These are phyloP conservation scores for Troides oblongomaculatus DNA, from an alignment of 2,888 invertebrate genomes.

Conservation along the genomic window DNA sequence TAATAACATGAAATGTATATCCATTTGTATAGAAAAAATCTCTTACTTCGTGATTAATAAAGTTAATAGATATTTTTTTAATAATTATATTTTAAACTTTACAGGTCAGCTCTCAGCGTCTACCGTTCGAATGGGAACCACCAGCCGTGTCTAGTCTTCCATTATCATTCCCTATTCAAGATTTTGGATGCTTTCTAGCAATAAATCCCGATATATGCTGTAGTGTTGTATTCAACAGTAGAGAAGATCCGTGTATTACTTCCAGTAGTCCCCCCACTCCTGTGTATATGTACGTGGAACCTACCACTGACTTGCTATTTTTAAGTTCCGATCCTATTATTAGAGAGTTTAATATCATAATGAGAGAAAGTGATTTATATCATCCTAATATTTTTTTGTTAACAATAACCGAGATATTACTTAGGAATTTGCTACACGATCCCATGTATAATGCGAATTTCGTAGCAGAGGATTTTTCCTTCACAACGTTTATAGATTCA, in stretches of 20 bases:
- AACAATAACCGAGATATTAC: slow-evolving; percentile 7
- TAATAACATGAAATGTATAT: too few relatives aligned
- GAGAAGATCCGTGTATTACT: neutral
- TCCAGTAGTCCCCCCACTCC: neutral
- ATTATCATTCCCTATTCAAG: neutral
- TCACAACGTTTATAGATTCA: neutral
- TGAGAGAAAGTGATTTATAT: neutral
- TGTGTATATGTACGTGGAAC: slow-evolving; percentile 4
- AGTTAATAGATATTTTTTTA: too few relatives aligned
- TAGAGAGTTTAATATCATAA: neutral
- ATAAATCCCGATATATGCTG: neutral
- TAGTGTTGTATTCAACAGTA: too few relatives aligned
- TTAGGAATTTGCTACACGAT: slow-evolving; percentile 8
- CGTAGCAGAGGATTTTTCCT: neutral
- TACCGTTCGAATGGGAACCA: slow-evolving; percentile 5
- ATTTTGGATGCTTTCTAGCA: neutral
- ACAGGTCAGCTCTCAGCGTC: slow-evolving; percentile 11
- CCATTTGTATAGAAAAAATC: too few relatives aligned
- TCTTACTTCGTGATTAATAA: too few relatives aligned
- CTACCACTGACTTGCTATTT: slow-evolving; percentile 1
- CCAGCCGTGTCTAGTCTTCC: neutral
- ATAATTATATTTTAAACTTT: neutral
- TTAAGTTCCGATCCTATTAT: slow-evolving; percentile 2
- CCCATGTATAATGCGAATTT: slow-evolving; percentile 2
- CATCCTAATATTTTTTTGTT: neutral